Evolutionary conservation across 2,113 vertebrate species (phyloP).

Genomic region (Urocitellus parryii): DNA sequence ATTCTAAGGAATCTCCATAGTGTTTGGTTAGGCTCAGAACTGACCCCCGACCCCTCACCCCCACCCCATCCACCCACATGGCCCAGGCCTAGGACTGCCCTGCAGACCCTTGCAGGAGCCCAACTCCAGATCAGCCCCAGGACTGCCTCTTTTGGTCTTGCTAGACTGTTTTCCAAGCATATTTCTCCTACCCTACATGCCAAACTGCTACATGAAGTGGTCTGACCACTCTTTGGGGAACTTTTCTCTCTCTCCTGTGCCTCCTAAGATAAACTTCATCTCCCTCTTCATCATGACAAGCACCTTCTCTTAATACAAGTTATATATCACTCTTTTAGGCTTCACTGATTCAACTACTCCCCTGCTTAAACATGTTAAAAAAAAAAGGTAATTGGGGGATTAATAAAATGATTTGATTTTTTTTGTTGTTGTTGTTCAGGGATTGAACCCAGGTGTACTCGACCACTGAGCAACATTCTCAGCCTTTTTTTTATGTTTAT

Average conservation of each 20-base stretch:
- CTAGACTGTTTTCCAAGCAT: neutral
- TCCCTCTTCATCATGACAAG: neutral
- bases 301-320: neutral
- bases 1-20: too few species aligned
- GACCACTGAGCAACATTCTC: too few species aligned
- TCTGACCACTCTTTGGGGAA: neutral
- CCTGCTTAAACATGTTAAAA: neutral
- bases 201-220: neutral
- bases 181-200: neutral
- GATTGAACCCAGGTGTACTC: too few species aligned
- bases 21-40: too few species aligned
- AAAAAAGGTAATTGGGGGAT: neutral
- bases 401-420: slow-evolving; percentile 14
- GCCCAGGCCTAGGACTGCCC: too few species aligned
- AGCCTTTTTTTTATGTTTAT: too few species aligned
- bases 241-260: neutral
- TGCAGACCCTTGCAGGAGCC: too few species aligned
- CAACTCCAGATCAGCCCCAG: too few species aligned
- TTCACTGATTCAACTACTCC: neutral
- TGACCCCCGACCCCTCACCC: too few species aligned
- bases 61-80: too few species aligned
- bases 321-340: neutral
- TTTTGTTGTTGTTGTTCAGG: neutral
- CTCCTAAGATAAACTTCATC: neutral
- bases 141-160: neutral